phyloP scores from a whole-genome alignment of 2,113 vertebrate species.

The Tragulus kanchil region DNA sequence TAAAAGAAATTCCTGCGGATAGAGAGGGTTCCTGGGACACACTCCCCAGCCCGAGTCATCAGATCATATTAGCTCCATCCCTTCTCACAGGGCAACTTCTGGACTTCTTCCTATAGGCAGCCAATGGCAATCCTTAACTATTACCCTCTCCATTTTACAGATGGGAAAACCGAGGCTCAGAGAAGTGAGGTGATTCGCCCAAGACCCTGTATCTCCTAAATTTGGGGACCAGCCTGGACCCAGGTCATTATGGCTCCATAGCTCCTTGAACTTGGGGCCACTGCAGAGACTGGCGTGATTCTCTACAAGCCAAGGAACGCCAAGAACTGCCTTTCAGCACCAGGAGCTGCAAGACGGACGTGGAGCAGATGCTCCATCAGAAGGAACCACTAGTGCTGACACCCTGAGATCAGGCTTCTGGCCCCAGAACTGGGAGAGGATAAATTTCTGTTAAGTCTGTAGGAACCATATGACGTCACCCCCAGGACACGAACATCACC shows the following conservation, averaged over 20 bases:
- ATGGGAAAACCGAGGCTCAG: neutral
- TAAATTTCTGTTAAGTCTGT: too few species aligned
- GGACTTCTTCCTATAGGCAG: neutral
- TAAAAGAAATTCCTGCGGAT: conserved; percentile 82
- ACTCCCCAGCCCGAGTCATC: neutral
- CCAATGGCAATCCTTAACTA: neutral
- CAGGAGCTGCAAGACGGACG: neutral
- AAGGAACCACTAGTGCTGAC: neutral
- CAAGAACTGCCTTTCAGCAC: too few species aligned
- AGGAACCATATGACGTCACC: neutral
- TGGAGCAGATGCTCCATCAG: neutral
- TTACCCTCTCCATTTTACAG: neutral
- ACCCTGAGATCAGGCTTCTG: neutral
- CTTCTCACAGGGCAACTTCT: neutral
- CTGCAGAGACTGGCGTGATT: neutral
- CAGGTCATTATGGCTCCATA: neutral
- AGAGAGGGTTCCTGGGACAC: neutral
- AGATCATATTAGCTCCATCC: neutral
- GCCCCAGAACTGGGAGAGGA: fast-evolving
- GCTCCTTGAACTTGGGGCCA: neutral
- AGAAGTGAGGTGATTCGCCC: neutral
- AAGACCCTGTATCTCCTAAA: neutral
- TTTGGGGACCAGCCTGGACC: neutral
- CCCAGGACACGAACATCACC: neutral
- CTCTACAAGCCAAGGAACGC: fast-evolving